Evolutionary conservation across 2,888 invertebrate species (phyloP), one percentile per base, ranked within the genome.

Genomic region (Hipparchia sbordonii): DNA sequence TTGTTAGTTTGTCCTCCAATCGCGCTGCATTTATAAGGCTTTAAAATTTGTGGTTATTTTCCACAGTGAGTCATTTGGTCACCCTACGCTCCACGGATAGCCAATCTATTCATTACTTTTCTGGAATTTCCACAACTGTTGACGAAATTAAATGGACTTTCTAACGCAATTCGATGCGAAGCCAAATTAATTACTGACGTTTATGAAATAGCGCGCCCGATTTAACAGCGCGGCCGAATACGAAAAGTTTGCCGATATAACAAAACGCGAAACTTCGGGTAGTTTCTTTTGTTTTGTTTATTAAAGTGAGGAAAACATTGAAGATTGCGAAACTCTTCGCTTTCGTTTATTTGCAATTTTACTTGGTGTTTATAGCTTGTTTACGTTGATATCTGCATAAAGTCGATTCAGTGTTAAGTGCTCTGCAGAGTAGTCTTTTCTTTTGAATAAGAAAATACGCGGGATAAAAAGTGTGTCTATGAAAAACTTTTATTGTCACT

Each of bases 301-400:
- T 89, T 88, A 87, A 89, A 82, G 82, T 81, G 81, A 82, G 83
- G 79, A 82, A 85, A 88, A 82, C 84, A 84, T 83, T 86, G 84
- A 87, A 90, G 86, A 89, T 88, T 81, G 82, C 75, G 80, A 81
- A 83, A 84, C 81, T 86, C 82, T 85, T 84, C 85, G 81, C 87
- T 87, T 87, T 82, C 81, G 85, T 88, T 89, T 88, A 90, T 89
- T 89, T 83, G 85, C 85, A 85, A 87, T 90, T 89, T 87, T 84
- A 87, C 89, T 89, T 84, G 83, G 86, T 86, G 80, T 85, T 82
- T 82, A 84, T 79, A 80, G 81, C 83, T 85, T 89, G 86, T 90
- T 90, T 90, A 86, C 87, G 76, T 76, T 76, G 62, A 65, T 75
- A 70, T 69, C 76, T 67, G 69, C 71, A 67, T 72, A 72, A 74